Evolutionary conservation across 2,888 invertebrate species (phyloP), one percentile per base, ranked within the genome.

Genomic region (Tinea pellionella): DNA sequence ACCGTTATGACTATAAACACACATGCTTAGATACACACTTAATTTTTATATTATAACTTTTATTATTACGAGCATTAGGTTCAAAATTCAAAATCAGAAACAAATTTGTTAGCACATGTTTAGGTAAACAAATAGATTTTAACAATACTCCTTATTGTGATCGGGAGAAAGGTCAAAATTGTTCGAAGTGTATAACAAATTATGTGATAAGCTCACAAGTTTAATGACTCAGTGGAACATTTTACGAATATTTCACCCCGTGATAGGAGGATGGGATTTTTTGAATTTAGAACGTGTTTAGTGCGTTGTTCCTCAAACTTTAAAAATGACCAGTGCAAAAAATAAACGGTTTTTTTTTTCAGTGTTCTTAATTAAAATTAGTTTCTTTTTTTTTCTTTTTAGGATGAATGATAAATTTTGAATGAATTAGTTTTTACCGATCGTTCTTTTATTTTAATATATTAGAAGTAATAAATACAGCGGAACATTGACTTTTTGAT

Each of bases 181-280:
- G 24, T 24, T 24, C 6, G 24, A 24, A 24, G 3, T 37, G 37
- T 37, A 6, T 37, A 37, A 37, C 37, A 6, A 37, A 37, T 37
- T 37, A 37, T 37, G 37, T 37, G 9, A n/a, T 24, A 9, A 6
- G 4, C n/a, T 37, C 37, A 37, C 11, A 37, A 37, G 37, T 37
- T 37, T 37, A 37, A 37, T 37, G 37, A 37, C 37, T 37, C 37
- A 47, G 47, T 47, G 47, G 47, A 47, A 47, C 47, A 47, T 47
- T 47, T 47, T 47, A 47, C 47, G 16, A 47, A 47, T 47, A 47
- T 47, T 47, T 47, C 16, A 47, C 47, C 47, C 47, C 47, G 15
- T 47, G 16, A 47, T 47, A 16, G 47, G 47, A 47, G 47, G 47
- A 13, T 47, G 13, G 47, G 47, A 47, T 47, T 47, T 47, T 47